Conservation (phyloP, 2,113 vertebrate species). For the Synodontis membranacea region DNA sequence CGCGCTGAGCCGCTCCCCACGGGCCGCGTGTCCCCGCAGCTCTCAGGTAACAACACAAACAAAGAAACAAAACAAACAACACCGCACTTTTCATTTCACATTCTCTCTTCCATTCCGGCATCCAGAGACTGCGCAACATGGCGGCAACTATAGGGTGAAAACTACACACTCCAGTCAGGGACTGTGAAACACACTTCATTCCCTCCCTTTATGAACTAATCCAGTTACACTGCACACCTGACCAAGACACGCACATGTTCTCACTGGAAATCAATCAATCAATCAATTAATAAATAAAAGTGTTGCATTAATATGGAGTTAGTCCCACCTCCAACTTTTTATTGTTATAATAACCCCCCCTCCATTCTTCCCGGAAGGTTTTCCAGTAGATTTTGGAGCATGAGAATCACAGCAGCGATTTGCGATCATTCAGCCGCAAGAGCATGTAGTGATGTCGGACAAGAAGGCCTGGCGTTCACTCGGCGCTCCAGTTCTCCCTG, state of each 20-base stretch:
- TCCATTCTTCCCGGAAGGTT: not conserved
- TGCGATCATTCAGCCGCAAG: not conserved
- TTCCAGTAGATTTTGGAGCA: not conserved
- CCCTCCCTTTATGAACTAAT: not conserved
- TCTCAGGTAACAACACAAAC: no score
- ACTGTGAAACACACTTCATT: no score
- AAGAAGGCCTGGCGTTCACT: not conserved
- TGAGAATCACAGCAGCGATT: no score
- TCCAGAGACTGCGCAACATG: not conserved
- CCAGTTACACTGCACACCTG: not conserved
- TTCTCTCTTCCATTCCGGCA: no score
- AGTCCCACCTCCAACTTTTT: not conserved
- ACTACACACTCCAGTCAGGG: no score
- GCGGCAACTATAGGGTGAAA: no score
- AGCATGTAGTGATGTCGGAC: not conserved
- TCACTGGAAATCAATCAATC: not conserved
- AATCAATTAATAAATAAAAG: not conserved
- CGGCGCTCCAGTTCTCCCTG: not conserved
- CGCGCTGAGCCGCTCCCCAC: slow-evolving; percentile 73
- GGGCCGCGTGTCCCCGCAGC: slow-evolving; percentile 71
- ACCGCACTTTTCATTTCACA: not conserved
- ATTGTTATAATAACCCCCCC: not conserved
- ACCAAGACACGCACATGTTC: not conserved
- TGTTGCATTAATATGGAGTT: not conserved
- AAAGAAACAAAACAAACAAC: no score